These are phyloP conservation scores for Antechinus stuartii DNA, from an alignment of 2,113 vertebrate species.

Conservation along the genomic window DNA sequence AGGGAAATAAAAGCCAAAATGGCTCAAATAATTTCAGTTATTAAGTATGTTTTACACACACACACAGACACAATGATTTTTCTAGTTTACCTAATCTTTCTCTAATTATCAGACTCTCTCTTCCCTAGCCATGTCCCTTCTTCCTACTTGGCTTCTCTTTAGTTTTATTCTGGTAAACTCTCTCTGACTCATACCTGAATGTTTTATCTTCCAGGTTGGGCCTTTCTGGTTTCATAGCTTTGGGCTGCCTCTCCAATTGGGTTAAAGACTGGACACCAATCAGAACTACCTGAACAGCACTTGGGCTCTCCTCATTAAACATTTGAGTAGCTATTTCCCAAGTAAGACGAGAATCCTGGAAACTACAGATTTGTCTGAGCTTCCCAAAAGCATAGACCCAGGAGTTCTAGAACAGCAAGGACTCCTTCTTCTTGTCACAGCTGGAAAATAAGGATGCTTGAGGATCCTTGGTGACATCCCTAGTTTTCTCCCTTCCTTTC, in stretches of 20 bases:
- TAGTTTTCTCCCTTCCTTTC: not conserved
- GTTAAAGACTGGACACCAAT: not conserved
- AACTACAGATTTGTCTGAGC: not conserved
- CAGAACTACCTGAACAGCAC: not conserved
- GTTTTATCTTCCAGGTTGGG: not conserved
- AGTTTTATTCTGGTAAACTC: not conserved
- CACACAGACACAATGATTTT: not conserved
- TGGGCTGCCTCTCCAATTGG: not conserved
- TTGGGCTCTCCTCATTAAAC: not conserved
- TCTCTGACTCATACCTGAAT: not conserved
- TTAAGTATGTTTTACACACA: not conserved
- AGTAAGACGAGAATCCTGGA: not conserved
- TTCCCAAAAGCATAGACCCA: not conserved
- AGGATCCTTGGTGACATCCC: not conserved
- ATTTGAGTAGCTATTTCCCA: not conserved
- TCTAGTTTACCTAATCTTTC: not conserved
- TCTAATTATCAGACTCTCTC: not conserved
- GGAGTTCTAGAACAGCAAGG: not conserved
- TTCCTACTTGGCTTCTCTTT: not conserved
- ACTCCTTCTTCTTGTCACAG: not conserved
- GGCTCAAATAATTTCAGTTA: not conserved
- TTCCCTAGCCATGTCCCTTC: not conserved
- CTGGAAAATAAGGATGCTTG: not conserved
- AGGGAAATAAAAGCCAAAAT: slow-evolving; percentile 35
- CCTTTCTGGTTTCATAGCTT: not conserved